phyloP scores from a whole-genome alignment of 2,888 invertebrate genomes.

The Toxonevra muliebris region DNA sequence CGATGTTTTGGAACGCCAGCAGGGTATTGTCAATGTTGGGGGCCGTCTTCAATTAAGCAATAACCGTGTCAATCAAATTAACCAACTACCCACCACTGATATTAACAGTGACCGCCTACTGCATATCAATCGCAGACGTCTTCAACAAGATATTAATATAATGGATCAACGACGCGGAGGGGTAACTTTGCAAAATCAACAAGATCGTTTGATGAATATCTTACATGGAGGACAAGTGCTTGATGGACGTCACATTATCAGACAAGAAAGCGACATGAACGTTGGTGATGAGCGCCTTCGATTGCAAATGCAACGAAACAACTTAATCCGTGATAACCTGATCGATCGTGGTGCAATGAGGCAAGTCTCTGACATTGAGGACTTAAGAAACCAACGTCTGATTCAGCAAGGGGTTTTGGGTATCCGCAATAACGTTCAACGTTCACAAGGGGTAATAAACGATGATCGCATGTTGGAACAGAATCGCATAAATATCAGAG shows the following conservation, averaged over 20 bases:
- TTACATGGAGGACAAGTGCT: conserved; percentile 11
- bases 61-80: too few species aligned
- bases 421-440: background rate
- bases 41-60: too few species aligned
- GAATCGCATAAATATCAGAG: conserved; percentile 11
- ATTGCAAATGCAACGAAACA: too few species aligned
- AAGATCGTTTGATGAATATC: conserved; percentile 17
- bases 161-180: conserved; percentile 7
- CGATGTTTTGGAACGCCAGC: too few species aligned
- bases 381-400: too few species aligned
- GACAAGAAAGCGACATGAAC: conserved; percentile 17
- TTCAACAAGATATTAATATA: background rate
- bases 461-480: conserved; percentile 29
- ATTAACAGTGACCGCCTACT: conserved; percentile 18
- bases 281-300: background rate
- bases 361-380: too few species aligned
- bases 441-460: background rate
- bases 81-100: conserved; percentile 8
- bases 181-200: background rate
- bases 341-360: background rate
- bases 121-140: conserved; percentile 1
- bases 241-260: conserved; percentile 35
- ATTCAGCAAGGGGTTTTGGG: too few species aligned
- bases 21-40: too few species aligned
- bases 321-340: too few species aligned